phyloP scores from a whole-genome alignment of 2,113 vertebrate genomes.

The Prolemur simus region DNA sequence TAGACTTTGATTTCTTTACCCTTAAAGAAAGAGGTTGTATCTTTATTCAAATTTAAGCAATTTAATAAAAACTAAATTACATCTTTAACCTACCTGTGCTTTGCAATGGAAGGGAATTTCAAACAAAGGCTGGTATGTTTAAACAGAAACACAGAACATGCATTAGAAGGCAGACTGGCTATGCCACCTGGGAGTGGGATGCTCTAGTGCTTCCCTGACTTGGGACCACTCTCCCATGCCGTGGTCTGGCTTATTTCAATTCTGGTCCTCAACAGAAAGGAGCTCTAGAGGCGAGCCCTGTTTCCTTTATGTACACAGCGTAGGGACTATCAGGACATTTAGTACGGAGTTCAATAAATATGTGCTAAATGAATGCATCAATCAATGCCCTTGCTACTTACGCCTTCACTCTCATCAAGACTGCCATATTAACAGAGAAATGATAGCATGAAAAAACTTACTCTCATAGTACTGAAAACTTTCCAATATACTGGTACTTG shows the following conservation, averaged over 20 bases:
- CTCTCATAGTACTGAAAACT: background rate
- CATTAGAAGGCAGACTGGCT: background rate
- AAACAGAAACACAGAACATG: background rate
- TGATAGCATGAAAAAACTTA: background rate
- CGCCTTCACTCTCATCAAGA: background rate
- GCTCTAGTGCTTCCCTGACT: background rate
- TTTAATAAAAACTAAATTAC: background rate
- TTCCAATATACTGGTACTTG: background rate
- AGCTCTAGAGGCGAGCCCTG: background rate
- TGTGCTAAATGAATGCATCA: background rate
- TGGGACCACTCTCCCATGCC: rapidly evolving
- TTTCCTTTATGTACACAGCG: background rate
- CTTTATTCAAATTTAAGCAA: background rate
- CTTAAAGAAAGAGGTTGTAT: background rate
- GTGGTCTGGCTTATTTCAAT: background rate
- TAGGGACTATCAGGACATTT: background rate
- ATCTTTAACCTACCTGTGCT: background rate
- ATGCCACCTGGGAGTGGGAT: too few relatives aligned
- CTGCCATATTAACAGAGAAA: background rate
- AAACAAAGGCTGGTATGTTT: background rate
- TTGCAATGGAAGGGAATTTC: background rate
- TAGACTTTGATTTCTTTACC: background rate
- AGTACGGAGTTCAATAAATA: background rate
- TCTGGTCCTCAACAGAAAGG: background rate
- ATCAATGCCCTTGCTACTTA: background rate